These are phyloP conservation scores for Spea hammondii DNA, from an alignment of 2,797 vertebrate genomes.

Conservation along the genomic window DNA sequence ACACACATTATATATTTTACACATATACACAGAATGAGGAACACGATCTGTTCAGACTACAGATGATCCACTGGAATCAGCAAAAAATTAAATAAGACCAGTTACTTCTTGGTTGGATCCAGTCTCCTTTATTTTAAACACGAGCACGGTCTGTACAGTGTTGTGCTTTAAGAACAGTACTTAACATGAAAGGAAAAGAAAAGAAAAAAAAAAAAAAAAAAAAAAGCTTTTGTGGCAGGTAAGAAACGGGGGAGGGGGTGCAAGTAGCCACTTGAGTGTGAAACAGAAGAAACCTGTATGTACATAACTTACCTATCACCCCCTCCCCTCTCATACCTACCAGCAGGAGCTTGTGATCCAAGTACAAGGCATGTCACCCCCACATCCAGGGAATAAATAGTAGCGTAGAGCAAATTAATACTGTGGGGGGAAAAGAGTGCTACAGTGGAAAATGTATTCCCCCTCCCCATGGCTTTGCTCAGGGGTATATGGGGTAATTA, in stretches of 20 bases:
- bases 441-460: conserved; percentile 43
- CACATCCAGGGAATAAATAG: conserved; percentile 52
- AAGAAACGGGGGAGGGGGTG: conserved; percentile 42
- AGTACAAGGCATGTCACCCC: conserved; percentile 50
- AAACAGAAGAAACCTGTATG: conserved; percentile 29
- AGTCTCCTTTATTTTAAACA: conserved; percentile 85
- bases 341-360: conserved; percentile 49
- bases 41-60: too few species aligned
- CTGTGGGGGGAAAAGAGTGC: conserved; percentile 34
- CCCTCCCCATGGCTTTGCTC: conserved; percentile 19
- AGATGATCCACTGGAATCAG: too few species aligned
- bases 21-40: too few species aligned
- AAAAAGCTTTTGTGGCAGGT: conserved; percentile 68
- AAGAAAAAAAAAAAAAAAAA: conserved; percentile 69
- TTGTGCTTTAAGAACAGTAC: conserved; percentile 84
- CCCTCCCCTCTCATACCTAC: conserved; percentile 17
- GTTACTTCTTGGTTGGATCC: conserved; percentile 61
- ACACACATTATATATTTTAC: too few species aligned
- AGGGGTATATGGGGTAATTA: conserved; percentile 44
- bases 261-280: conserved; percentile 19
- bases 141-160: conserved; percentile 84
- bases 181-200: conserved; percentile 67
- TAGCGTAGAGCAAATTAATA: conserved; percentile 47
- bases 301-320: conserved; percentile 32
- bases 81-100: neutral